Evolutionary conservation across 2,888 invertebrate genomes (phyloP), one percentile per base, ranked within the genome.

Genomic region (Temnothorax ravouxi): DNA sequence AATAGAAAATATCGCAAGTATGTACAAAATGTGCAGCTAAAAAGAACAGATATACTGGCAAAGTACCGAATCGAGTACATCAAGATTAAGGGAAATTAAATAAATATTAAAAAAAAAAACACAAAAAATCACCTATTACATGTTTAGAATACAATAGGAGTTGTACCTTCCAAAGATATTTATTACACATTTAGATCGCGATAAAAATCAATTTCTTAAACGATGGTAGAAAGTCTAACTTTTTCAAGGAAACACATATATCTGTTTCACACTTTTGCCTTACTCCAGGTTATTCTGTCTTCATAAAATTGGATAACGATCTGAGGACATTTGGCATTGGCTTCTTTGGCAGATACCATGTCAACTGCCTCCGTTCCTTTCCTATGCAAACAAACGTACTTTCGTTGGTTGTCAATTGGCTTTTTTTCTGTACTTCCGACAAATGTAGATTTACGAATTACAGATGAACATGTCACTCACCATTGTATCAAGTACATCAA

Each of bases 401-500:
- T 66, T 2, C 54, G 18, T 54, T 77, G 5, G 6, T 34, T 11
- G 5, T 34, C 50, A 38, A 3, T 18, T 34, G 34, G 8, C 21
- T 15, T 21, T 38, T 54, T 71, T 21, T 15, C 1, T 15, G 29
- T 29, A 61, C 6, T 6, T 29, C 0, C 1, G 25, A 13, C 8
- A 3, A 56, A 25, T 25, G 25, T 44, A 21, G 8, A 38, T 38
- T 38, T 38, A 34, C 9, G 8, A 38, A 1, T 38, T 38, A n/a
- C 0, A 13, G 34, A 62, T 38, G 13, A 0, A 41, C 34, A n/a
- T 9, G 18, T 54, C 38, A 93, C 95, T 93, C 95, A 97, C 99
- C 99, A 99, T 96, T 98, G 98, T 93, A 99, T 97, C 41, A 99
- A 95, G 94, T 98, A 99, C 96, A 97, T 98, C 0, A 99, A 96